phyloP scores from a whole-genome alignment of 1,140 invertebrate species.

The Papilio helenus region DNA sequence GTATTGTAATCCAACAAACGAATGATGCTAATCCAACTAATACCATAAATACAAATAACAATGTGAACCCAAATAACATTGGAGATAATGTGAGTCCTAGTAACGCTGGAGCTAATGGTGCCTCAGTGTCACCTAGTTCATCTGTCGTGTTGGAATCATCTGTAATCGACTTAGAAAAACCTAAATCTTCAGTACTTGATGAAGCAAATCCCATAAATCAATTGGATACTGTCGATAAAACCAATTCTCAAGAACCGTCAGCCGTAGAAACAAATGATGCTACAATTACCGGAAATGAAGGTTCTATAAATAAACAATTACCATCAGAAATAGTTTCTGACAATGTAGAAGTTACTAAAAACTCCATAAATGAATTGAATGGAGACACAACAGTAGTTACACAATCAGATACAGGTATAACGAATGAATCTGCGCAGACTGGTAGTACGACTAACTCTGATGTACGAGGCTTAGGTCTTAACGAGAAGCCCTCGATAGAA shows the following conservation, averaged over 20 bases:
- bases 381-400: not conserved
- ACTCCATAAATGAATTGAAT: constrained; percentile 1
- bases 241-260: not conserved
- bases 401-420: not conserved
- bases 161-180: not conserved
- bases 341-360: not conserved
- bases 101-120: not conserved
- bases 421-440: not conserved
- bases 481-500: not conserved
- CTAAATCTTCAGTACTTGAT: not conserved
- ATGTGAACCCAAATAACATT: not conserved
- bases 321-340: not conserved
- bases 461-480: not conserved
- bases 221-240: not conserved
- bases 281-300: not conserved
- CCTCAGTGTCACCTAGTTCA: not conserved
- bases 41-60: not conserved
- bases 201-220: not conserved
- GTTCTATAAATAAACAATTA: not conserved
- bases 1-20: not conserved
- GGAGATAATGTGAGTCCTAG: not conserved
- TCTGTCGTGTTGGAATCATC: not conserved
- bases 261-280: not conserved
- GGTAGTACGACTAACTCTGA: not conserved
- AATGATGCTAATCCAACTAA: constrained; percentile 6